Evolutionary conservation across 2,888 invertebrate genomes (phyloP).

Genomic region (Crocallis elinguaria): DNA sequence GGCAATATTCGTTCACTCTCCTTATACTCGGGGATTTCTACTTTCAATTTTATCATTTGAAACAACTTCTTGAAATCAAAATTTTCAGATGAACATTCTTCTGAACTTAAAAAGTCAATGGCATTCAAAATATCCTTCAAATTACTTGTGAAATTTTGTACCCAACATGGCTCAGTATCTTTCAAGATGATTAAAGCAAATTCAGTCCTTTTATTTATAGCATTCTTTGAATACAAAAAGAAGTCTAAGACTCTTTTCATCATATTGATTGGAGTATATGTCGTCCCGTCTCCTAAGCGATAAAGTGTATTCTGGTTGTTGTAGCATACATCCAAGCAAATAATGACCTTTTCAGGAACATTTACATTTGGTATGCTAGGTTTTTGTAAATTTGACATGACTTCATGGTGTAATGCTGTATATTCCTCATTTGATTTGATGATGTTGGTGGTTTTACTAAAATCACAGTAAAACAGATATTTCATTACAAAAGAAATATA

Average conservation of each 20-base stretch:
- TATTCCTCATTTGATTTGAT: conserved; percentile 40
- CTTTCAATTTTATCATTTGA: conserved; percentile 78
- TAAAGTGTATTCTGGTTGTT: conserved; percentile 83
- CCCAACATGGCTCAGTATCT: conserved; percentile 79
- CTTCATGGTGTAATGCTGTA: conserved; percentile 62
- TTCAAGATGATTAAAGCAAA: conserved; percentile 86
- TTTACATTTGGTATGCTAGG: conserved; percentile 80
- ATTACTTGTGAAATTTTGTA: conserved; percentile 87
- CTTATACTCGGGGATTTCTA: conserved; percentile 76
- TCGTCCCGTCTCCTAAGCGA: conserved; percentile 80
- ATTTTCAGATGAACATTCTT: conserved; percentile 77
- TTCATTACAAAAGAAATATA: neutral
- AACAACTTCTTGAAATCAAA: conserved; percentile 85
- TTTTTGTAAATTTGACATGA: conserved; percentile 73
- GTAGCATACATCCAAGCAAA: conserved; percentile 86
- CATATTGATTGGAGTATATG: conserved; percentile 85
- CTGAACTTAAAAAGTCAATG: conserved; percentile 81
- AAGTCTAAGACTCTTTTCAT: conserved; percentile 86
- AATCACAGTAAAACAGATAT: conserved; percentile 13
- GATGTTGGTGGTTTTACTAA: conserved; percentile 34
- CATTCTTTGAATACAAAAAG: conserved; percentile 86
- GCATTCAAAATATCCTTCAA: conserved; percentile 82
- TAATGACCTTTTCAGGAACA: conserved; percentile 86
- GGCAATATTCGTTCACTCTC: conserved; percentile 68
- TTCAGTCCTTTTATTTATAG: conserved; percentile 85